These are phyloP conservation scores for Coendou prehensilis DNA, from an alignment of 2,797 vertebrate genomes.

Conservation along the genomic window DNA sequence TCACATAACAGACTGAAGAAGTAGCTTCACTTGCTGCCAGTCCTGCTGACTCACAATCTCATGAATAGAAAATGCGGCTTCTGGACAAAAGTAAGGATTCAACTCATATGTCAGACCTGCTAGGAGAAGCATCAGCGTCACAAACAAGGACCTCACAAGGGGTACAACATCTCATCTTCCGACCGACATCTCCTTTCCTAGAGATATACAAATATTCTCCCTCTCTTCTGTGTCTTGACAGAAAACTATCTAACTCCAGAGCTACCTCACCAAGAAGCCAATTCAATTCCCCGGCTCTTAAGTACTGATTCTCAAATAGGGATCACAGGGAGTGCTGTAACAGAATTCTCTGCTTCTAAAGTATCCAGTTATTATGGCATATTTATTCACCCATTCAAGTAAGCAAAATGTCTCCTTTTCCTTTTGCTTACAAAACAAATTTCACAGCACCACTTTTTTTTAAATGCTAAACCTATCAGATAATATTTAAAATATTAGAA, in stretches of 20 bases:
- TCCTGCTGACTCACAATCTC: neutral
- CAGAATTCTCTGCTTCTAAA: slow-evolving; percentile 1
- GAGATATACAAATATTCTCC: neutral
- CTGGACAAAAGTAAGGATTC: neutral
- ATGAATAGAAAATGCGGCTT: slow-evolving; percentile 23
- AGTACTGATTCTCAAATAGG: neutral
- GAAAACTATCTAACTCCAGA: neutral
- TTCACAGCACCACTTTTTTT: neutral
- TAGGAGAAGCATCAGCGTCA: neutral
- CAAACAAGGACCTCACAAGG: neutral
- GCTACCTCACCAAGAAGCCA: neutral
- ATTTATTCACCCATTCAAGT: neutral
- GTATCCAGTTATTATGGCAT: slow-evolving; percentile 5
- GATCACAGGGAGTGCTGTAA: neutral
- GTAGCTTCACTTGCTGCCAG: slow-evolving; percentile 54
- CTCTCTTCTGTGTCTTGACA: neutral
- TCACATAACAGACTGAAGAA: slow-evolving; percentile 37
- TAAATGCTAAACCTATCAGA: slow-evolving; percentile 29
- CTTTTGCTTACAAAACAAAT: neutral
- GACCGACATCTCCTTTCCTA: neutral
- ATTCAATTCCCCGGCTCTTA: neutral
- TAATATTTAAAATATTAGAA: slow-evolving; percentile 44
- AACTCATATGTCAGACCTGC: neutral
- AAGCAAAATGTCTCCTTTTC: neutral
- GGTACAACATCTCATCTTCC: neutral